phyloP scores from a whole-genome alignment of 1,140 invertebrate species.

The Apis dorsata region DNA sequence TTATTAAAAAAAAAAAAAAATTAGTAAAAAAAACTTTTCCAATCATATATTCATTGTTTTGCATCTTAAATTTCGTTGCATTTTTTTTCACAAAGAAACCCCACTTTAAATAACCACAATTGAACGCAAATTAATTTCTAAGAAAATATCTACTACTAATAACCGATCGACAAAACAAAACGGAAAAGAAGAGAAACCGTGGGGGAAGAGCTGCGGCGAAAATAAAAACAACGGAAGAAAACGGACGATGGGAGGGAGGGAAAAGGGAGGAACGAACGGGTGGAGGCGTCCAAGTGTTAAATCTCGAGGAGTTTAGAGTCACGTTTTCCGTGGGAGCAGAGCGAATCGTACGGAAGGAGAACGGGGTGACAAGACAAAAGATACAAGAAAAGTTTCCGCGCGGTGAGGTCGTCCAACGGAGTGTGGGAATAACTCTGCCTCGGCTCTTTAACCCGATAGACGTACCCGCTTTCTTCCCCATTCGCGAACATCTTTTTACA shows the following conservation, averaged over 20 bases:
- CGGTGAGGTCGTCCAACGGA: slow-evolving; percentile 57
- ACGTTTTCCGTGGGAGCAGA: slow-evolving; percentile 70
- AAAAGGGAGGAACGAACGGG: not conserved
- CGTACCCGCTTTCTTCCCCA: slow-evolving; percentile 35
- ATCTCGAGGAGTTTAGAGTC: slow-evolving; percentile 35
- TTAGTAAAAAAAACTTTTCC: too few relatives aligned
- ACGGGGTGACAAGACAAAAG: slow-evolving; percentile 68
- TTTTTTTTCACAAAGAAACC: too few relatives aligned
- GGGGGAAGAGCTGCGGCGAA: not conserved
- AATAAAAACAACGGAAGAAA: not conserved
- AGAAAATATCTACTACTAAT: too few relatives aligned
- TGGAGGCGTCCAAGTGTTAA: slow-evolving; percentile 24
- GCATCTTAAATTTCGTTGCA: too few relatives aligned
- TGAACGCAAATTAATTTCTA: too few relatives aligned
- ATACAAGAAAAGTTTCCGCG: slow-evolving; percentile 62
- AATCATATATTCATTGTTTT: too few relatives aligned
- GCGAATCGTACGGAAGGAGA: slow-evolving; percentile 61
- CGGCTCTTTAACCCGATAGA: slow-evolving; percentile 45
- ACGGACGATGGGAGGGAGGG: not conserved
- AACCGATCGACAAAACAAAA: too few relatives aligned
- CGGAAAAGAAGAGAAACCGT: too few relatives aligned
- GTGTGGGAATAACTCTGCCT: slow-evolving; percentile 63
- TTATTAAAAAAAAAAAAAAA: too few relatives aligned
- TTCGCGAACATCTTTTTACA: slow-evolving; percentile 13
- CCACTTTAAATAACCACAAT: too few relatives aligned